Percentiles rank a stretch among this genome's conserved stretches.
Conservation (phyloP, 2,888 invertebrate genomes). For the Steinernema carpocapsae region DNA sequence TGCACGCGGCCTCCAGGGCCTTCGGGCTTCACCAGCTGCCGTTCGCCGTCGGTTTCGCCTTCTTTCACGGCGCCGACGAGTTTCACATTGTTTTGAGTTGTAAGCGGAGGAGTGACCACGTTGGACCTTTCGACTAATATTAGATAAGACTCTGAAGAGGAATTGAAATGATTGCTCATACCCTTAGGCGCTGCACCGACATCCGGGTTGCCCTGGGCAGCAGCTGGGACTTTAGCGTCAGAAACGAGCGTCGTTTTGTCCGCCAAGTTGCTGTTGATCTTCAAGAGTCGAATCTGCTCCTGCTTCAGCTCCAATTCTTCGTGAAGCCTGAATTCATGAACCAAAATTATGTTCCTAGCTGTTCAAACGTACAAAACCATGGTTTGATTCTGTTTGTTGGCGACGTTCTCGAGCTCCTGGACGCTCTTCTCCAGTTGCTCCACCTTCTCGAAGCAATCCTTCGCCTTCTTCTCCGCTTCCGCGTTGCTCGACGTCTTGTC, state of each 20-base stretch:
- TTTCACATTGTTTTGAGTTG: not conserved
- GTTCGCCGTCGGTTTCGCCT: slow-evolving; percentile 30
- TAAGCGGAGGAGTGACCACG: not conserved
- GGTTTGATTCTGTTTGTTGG: not conserved
- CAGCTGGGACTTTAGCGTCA: not conserved
- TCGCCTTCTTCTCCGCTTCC: not conserved
- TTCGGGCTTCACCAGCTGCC: slow-evolving; percentile 25
- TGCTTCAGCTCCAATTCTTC: not conserved
- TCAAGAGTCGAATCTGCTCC: slow-evolving; percentile 13
- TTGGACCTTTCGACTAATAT: not conserved
- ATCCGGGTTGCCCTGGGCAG: not conserved
- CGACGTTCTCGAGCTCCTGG: not conserved
- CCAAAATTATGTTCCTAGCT: not conserved
- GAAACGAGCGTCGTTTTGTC: not conserved
- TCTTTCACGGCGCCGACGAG: not conserved
- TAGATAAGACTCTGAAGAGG: not conserved
- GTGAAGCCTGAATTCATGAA: not conserved
- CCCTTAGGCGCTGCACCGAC: slow-evolving; percentile 1
- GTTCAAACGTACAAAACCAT: slow-evolving; percentile 3
- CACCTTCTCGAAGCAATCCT: not conserved
- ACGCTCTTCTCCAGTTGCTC: not conserved
- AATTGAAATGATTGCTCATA: too few species aligned
- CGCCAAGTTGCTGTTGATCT: slow-evolving; percentile 12
- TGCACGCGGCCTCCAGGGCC: slow-evolving; percentile 13
- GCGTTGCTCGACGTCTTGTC: slow-evolving; percentile 24